phyloP scores from a whole-genome alignment of 2,888 invertebrate species.

The Drosophila ochracea region DNA sequence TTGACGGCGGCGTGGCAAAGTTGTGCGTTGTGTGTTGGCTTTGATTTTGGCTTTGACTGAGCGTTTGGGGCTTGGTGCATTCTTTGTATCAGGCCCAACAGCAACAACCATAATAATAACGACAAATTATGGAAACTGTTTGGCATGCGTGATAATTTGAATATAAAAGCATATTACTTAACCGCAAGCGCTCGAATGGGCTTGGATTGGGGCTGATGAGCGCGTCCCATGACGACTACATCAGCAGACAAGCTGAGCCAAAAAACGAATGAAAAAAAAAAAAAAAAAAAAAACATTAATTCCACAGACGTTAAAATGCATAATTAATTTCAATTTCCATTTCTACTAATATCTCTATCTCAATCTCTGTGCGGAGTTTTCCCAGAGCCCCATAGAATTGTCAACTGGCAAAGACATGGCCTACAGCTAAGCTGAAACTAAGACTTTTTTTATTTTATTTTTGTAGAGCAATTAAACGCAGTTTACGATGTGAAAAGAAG shows the following conservation, averaged over 20 bases:
- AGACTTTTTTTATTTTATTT: conserved; percentile 6
- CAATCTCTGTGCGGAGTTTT: conserved; percentile 20
- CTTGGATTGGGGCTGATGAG: conserved; percentile 26
- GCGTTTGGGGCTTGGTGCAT: conserved; percentile 1
- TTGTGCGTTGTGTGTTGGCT: conserved; percentile 26
- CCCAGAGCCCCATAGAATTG: conserved; percentile 60
- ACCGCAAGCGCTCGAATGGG: conserved; percentile 33
- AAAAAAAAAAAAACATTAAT: conserved; percentile 23
- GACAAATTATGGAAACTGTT: conserved; percentile 49
- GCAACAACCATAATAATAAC: conserved; percentile 5
- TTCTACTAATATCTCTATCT: conserved; percentile 36
- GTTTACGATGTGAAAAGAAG: conserved; percentile 79
- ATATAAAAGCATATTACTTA: conserved; percentile 74
- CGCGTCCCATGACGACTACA: conserved; percentile 61
- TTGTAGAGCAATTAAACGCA: conserved; percentile 68
- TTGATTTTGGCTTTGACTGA: conserved; percentile 15
- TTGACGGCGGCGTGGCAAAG: conserved; percentile 4
- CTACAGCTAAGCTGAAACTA: not conserved
- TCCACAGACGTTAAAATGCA: conserved; percentile 50
- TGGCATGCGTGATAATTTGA: conserved; percentile 76
- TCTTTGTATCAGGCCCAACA: conserved; percentile 5
- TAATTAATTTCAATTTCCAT: conserved; percentile 3
- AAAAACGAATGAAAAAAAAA: not conserved
- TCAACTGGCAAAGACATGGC: conserved; percentile 48
- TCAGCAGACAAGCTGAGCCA: conserved; percentile 26